Evolutionary conservation across 1,140 invertebrate genomes (phyloP).

Genomic region (Periplaneta americana): DNA sequence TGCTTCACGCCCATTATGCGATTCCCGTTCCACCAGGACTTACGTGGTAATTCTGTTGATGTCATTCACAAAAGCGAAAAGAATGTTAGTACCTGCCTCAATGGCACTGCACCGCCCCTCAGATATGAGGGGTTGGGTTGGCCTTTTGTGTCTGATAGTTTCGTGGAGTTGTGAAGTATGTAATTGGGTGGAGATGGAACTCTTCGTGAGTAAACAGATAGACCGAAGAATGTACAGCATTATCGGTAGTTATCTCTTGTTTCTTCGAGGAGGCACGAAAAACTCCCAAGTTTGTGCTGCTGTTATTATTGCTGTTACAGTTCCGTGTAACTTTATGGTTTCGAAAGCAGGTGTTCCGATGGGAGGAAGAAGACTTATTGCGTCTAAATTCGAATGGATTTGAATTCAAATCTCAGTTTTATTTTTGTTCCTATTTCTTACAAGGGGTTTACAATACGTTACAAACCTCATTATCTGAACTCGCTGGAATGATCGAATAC

Average conservation of each 20-base stretch:
- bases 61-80: neutral
- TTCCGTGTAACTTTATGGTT: neutral
- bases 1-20: neutral
- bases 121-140: neutral
- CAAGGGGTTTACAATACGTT: neutral
- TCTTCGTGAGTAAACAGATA: neutral
- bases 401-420: neutral
- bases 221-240: neutral
- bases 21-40: neutral
- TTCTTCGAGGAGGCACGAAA: neutral
- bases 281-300: neutral
- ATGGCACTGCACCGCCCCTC: neutral
- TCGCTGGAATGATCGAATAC: neutral
- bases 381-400: neutral
- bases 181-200: neutral
- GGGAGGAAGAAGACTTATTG: neutral
- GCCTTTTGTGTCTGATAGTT: neutral
- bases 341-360: neutral
- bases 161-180: neutral
- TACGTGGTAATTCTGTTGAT: neutral
- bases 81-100: neutral
- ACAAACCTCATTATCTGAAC: neutral
- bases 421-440: neutral
- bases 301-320: neutral
- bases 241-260: neutral